These are phyloP conservation scores for Cyclopterus lumpus DNA, from an alignment of 2,797 vertebrate species.

Conservation along the genomic window DNA sequence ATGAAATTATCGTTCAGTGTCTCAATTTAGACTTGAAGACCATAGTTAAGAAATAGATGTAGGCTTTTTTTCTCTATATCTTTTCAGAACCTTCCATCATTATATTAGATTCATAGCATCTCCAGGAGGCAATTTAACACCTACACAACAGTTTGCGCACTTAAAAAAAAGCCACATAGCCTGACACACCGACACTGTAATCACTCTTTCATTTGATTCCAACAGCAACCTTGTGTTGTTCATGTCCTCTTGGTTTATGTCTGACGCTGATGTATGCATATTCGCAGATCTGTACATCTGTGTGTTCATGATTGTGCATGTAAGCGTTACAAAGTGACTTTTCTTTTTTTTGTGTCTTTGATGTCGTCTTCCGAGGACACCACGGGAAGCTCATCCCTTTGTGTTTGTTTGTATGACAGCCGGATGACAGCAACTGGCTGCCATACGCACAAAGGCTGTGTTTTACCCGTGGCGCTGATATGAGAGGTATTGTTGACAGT, in stretches of 20 bases:
- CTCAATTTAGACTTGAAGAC: slow-evolving; percentile 1
- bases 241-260: slow-evolving; percentile 7
- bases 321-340: slow-evolving; percentile 21
- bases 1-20: slow-evolving; percentile 14
- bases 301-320: slow-evolving; percentile 24
- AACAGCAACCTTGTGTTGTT: neutral
- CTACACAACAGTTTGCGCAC: slow-evolving; percentile 1
- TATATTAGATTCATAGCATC: slow-evolving; percentile 18
- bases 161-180: neutral
- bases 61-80: neutral
- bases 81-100: neutral
- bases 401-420: slow-evolving; percentile 69
- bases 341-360: slow-evolving; percentile 54
- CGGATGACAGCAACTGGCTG: slow-evolving; percentile 76
- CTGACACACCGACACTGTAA: neutral
- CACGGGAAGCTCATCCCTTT: slow-evolving; percentile 61
- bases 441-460: slow-evolving; percentile 73
- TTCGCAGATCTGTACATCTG: slow-evolving; percentile 28
- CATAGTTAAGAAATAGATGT: neutral
- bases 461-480: slow-evolving; percentile 62
- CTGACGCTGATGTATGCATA: slow-evolving; percentile 18
- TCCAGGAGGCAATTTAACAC: slow-evolving; percentile 10
- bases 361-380: slow-evolving; percentile 57
- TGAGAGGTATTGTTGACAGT: slow-evolving; percentile 81
- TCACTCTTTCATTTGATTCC: slow-evolving; percentile 21